phyloP scores from a whole-genome alignment of 2,888 invertebrate species.

The Galerucella calmariensis region DNA sequence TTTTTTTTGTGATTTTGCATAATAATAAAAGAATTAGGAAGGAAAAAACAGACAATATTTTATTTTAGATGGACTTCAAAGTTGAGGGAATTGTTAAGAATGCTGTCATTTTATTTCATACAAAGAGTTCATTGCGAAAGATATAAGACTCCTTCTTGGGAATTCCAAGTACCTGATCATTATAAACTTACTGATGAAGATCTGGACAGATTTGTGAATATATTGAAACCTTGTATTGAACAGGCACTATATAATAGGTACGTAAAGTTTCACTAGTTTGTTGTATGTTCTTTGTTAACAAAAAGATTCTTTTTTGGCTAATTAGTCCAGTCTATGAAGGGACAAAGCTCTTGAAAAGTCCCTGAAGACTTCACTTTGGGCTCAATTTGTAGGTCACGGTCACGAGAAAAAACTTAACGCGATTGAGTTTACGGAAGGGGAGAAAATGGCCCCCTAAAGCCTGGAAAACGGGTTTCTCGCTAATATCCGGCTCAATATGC shows the following conservation, averaged over 20 bases:
- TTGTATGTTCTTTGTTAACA: no score
- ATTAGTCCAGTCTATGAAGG: no score
- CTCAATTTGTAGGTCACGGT: no score
- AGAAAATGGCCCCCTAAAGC: no score
- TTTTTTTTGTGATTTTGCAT: no score
- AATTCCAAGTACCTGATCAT: conserved; percentile 73
- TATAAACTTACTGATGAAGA: conserved; percentile 82
- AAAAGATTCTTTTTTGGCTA: not conserved
- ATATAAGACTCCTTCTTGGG: conserved; percentile 74
- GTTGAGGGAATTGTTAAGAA: conserved; percentile 75
- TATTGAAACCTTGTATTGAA: conserved; percentile 78
- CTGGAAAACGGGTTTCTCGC: no score
- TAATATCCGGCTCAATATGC: no score
- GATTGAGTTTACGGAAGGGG: no score
- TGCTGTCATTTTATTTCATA: conserved; percentile 74
- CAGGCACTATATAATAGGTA: conserved; percentile 75
- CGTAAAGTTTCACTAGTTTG: not conserved
- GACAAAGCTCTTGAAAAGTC: no score
- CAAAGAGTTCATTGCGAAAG: conserved; percentile 75
- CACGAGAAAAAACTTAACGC: no score
- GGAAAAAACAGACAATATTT: not conserved
- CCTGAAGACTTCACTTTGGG: no score
- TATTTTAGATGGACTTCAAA: conserved; percentile 74
- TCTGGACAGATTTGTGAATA: conserved; percentile 82
- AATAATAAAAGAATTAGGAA: no score